Base-by-base conservation (phyloP, 2,888 invertebrate species). In the Sipha maydis region DNA sequence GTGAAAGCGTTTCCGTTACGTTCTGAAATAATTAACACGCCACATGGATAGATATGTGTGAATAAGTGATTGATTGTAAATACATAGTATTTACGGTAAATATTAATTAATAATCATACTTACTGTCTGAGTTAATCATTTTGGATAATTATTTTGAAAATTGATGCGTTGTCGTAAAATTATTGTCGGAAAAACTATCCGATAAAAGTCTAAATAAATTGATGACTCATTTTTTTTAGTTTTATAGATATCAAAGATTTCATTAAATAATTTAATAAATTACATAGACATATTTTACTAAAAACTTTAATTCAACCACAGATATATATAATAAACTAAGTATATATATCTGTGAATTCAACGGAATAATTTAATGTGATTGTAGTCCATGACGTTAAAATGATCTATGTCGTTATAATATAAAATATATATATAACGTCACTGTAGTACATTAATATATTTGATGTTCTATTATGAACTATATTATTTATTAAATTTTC, bases 1-100 rank as follows among this genome's bases (percentile, higher is more conserved):
- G 73, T 73, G 56, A 83, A 73, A 83, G 54, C 25, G 31, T 73
- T 83, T 73, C 31, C 73, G 21, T 34, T 28, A 34, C 11, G 25
- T 73, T 83, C 83, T 83, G 54, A n/a, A 83, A 41, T 69, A 8
- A 69, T 14, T 28, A 28, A 25, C 5, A 61, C 61, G 61, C 5
- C 7, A 8, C 5, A 25, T 25, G 14, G 21, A 17, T 17, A 0
- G 56, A 61, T 61, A 61, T 21, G 61, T 14, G 48, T 3, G 48
- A 14, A 25, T 61, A 5, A 25, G 9, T 21, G 21, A 9, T 61
- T 25, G 61, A 61, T 61, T 21, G 21, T 61, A 61, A 61, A 14
- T 11, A 14, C 14, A 48, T 48, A 41, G 14, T 48, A 14, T 48
- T 2, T 5, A 25, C 61, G 61, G 25, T 21, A 61, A 61, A 61